These are phyloP conservation scores for Heliconius aoede DNA, from an alignment of 2,888 invertebrate species.

Conservation along the genomic window DNA sequence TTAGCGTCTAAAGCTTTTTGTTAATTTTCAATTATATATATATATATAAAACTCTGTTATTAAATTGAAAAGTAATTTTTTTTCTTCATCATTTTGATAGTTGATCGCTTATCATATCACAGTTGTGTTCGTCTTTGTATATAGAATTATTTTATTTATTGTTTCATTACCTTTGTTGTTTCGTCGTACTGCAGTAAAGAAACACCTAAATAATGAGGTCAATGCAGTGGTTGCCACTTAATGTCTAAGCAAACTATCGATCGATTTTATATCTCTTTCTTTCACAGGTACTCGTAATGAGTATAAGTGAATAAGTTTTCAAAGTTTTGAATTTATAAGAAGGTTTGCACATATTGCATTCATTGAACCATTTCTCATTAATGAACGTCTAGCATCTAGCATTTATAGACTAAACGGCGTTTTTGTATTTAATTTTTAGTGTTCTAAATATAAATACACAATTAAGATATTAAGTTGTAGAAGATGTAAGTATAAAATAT, in stretches of 20 bases:
- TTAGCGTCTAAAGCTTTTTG: background rate
- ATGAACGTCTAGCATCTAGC: constrained; percentile 7
- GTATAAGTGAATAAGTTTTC: constrained; percentile 41
- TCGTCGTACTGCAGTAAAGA: constrained; percentile 61
- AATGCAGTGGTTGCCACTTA: constrained; percentile 81
- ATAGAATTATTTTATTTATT: background rate
- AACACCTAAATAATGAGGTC: constrained; percentile 80
- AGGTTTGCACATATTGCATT: constrained; percentile 27
- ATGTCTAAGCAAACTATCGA: constrained; percentile 81
- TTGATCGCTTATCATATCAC: too few species aligned
- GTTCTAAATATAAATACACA: constrained; percentile 19
- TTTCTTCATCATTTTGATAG: background rate
- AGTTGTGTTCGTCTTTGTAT: too few species aligned
- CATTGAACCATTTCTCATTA: constrained; percentile 35
- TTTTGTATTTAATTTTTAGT: background rate
- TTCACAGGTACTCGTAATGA: constrained; percentile 59
- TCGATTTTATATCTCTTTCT: constrained; percentile 80
- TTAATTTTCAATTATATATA: too few species aligned
- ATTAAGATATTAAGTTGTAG: constrained; percentile 24
- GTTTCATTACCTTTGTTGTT: constrained; percentile 32
- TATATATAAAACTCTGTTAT: too few species aligned
- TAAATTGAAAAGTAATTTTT: too few species aligned
- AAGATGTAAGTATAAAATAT: constrained; percentile 26
- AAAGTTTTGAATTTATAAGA: constrained; percentile 41
- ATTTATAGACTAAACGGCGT: constrained; percentile 5